These are phyloP conservation scores for Conistra vaccinii DNA, from an alignment of 2,888 invertebrate species.

Conservation along the genomic window DNA sequence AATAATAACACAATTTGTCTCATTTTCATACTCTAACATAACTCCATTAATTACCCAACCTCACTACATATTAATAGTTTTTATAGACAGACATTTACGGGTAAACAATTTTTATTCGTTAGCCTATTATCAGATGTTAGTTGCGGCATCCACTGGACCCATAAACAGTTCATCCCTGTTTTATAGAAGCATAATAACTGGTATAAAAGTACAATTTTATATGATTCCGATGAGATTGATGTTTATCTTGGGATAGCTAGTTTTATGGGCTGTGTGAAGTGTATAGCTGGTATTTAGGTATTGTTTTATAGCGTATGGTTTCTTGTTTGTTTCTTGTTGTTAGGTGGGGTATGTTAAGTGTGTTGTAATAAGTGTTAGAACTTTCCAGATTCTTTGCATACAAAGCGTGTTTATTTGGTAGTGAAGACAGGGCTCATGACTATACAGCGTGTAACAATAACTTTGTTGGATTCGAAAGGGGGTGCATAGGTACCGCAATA, in stretches of 20 bases:
- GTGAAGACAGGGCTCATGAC: no score
- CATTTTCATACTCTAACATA: conserved; percentile 28
- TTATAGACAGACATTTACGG: conserved; percentile 50
- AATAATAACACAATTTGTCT: conserved; percentile 22
- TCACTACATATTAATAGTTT: conserved; percentile 35
- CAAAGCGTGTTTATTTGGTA: not conserved
- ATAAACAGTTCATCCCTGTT: conserved; percentile 62
- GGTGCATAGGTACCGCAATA: no score
- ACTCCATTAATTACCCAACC: conserved; percentile 47
- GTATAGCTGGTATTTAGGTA: conserved; percentile 70
- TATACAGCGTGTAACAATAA: no score
- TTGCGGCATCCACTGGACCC: conserved; percentile 49
- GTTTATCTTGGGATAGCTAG: conserved; percentile 84
- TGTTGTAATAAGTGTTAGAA: conserved; percentile 3
- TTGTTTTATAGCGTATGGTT: conserved; percentile 68
- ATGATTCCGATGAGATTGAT: conserved; percentile 82
- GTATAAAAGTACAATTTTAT: conserved; percentile 84
- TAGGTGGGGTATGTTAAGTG: conserved; percentile 15
- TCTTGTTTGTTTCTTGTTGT: conserved; percentile 58
- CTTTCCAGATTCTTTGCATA: not conserved
- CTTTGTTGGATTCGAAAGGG: no score
- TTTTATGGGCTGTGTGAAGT: conserved; percentile 74
- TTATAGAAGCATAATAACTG: conserved; percentile 88
- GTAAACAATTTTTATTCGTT: conserved; percentile 66
- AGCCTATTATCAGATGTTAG: conserved; percentile 57